Evolutionary conservation across 1,140 invertebrate species (phyloP).

Genomic region (Drosophila melanica): DNA sequence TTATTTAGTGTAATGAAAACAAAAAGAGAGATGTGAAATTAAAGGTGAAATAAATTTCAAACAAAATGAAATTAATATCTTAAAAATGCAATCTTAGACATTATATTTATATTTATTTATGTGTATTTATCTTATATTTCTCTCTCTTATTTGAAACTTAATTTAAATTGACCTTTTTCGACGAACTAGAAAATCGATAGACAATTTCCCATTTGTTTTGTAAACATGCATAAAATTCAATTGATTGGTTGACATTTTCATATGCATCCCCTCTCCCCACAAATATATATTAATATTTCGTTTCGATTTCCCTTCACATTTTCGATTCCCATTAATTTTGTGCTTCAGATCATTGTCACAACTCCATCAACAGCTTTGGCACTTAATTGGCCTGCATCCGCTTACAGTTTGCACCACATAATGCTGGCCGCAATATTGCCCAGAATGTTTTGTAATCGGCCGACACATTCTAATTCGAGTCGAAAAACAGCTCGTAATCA

Average conservation of each 20-base stretch:
- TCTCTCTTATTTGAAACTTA: no score
- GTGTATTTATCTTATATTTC: no score
- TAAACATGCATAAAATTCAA: neutral
- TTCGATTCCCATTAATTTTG: neutral
- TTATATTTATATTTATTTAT: no score
- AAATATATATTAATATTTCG: neutral
- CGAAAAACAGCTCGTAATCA: conserved; percentile 50
- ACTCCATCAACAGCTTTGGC: conserved; percentile 14
- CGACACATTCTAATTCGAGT: conserved; percentile 36
- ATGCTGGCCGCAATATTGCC: neutral
- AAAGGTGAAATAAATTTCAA: no score
- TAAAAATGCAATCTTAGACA: no score
- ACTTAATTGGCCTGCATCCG: conserved; percentile 36
- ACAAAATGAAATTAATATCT: no score
- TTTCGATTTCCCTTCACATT: neutral
- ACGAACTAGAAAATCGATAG: no score
- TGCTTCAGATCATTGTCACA: neutral
- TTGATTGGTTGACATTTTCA: neutral
- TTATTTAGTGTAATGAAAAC: no score
- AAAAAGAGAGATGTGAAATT: no score
- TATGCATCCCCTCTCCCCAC: neutral
- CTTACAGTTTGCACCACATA: conserved; percentile 36
- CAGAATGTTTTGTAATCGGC: conserved; percentile 29
- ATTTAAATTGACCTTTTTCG: no score
- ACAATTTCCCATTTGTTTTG: neutral